Conservation (phyloP, 2,113 vertebrate genomes). For the Triplophysa rosa region DNA sequence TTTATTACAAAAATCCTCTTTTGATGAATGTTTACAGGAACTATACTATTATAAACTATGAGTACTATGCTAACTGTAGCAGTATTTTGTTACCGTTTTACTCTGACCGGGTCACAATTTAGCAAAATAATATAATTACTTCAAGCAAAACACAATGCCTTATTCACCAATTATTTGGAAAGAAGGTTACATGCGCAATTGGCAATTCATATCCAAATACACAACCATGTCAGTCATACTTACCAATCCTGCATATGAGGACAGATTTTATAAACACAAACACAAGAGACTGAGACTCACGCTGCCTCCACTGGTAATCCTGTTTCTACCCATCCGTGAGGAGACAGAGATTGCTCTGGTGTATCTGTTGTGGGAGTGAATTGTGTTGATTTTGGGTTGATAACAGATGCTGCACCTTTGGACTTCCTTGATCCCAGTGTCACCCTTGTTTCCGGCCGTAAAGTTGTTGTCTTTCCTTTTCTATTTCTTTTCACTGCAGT, state of each 20-base stretch:
- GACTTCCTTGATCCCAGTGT: constrained; percentile 33
- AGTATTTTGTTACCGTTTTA: constrained; percentile 9
- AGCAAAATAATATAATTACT: constrained; percentile 1
- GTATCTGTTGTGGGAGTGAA: constrained; percentile 5
- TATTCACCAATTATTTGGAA: constrained; percentile 3
- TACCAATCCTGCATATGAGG: not conserved
- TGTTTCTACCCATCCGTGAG: constrained; percentile 21
- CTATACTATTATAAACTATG: constrained; percentile 4
- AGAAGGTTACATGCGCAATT: not conserved
- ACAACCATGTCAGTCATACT: constrained; percentile 15
- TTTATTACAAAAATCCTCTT: not conserved
- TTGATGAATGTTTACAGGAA: not conserved
- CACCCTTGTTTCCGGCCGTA: constrained; percentile 12
- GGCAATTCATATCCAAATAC: constrained; percentile 1
- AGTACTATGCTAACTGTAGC: not conserved
- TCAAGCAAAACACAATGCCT: not conserved
- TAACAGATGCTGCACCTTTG: constrained; percentile 26
- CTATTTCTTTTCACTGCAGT: not conserved
- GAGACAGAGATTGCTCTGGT: constrained; percentile 19
- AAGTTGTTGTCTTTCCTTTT: constrained; percentile 41
- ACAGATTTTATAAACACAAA: constrained; percentile 17
- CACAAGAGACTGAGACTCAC: constrained; percentile 40
- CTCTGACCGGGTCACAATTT: constrained; percentile 14
- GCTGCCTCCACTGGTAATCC: not conserved
- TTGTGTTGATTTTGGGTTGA: constrained; percentile 31